Conservation (phyloP, 2,797 vertebrate genomes). For the Platalea minor region DNA sequence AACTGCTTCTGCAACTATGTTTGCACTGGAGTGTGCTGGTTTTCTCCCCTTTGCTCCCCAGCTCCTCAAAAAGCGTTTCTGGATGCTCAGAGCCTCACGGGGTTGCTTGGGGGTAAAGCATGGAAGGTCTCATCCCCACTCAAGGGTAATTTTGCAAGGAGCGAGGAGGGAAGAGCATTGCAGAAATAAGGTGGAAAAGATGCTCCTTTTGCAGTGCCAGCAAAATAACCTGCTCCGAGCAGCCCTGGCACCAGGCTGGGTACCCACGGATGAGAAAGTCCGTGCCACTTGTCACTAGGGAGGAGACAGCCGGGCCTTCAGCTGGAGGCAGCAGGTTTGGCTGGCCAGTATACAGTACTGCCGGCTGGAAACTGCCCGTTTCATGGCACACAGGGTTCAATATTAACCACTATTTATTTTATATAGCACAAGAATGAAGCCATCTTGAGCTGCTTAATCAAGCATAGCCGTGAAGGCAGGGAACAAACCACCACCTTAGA, state of each 20-base stretch:
- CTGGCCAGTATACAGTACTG: accelerated
- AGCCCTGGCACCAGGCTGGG: neutral
- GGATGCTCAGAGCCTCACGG: neutral
- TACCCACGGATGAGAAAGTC: neutral
- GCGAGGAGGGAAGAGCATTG: neutral
- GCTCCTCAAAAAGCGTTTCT: neutral
- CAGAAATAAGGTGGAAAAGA: neutral
- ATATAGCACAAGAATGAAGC: neutral
- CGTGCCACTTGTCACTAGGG: neutral
- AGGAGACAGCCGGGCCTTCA: neutral
- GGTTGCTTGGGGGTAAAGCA: neutral
- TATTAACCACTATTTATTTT: accelerated
- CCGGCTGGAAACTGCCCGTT: neutral
- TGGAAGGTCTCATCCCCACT: neutral
- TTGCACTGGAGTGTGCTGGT: neutral
- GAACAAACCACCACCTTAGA: neutral
- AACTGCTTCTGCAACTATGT: accelerated
- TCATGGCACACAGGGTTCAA: accelerated
- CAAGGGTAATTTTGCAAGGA: neutral
- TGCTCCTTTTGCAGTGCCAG: neutral
- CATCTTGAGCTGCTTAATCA: neutral
- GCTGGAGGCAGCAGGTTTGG: neutral
- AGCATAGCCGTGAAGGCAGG: neutral
- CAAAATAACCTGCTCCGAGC: neutral
- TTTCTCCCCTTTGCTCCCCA: neutral